Conservation (phyloP, 1,140 invertebrate genomes). For the Tetraneura akinire region DNA sequence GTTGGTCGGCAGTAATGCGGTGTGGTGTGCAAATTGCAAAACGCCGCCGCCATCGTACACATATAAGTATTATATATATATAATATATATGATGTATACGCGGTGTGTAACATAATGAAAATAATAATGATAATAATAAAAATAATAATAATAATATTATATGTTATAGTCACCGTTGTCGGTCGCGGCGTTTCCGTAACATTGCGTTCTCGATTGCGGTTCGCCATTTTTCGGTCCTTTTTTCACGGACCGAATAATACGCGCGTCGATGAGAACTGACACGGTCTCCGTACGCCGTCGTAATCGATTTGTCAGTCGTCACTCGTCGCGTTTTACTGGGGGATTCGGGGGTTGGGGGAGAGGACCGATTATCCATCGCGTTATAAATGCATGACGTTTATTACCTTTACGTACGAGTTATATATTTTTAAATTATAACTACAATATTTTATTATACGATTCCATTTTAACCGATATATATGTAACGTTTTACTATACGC, state of each 20-base stretch:
- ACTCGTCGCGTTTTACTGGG: not conserved
- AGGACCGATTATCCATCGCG: slow-evolving; percentile 24
- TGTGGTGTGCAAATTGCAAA: not conserved
- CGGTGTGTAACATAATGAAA: no score
- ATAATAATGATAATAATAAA: no score
- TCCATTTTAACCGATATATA: no score
- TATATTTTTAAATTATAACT: no score
- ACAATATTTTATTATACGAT: no score
- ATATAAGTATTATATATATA: no score
- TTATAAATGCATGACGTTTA: no score
- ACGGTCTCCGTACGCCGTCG: slow-evolving; percentile 22
- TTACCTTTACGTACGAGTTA: no score
- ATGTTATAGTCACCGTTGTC: slow-evolving; percentile 5
- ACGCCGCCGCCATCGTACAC: not conserved
- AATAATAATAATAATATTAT: no score
- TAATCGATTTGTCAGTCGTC: slow-evolving; percentile 30
- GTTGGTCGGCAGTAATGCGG: not conserved
- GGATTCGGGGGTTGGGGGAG: no score
- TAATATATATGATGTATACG: no score
- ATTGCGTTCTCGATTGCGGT: slow-evolving; percentile 30
- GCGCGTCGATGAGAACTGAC: slow-evolving; percentile 9
- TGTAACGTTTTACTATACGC: no score
- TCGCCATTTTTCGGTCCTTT: slow-evolving; percentile 15
- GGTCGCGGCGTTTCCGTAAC: slow-evolving; percentile 5
- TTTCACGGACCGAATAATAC: slow-evolving; percentile 20